Base-by-base conservation (phyloP, 23 tunicate species). In the Clavelina lepadiformis region DNA sequence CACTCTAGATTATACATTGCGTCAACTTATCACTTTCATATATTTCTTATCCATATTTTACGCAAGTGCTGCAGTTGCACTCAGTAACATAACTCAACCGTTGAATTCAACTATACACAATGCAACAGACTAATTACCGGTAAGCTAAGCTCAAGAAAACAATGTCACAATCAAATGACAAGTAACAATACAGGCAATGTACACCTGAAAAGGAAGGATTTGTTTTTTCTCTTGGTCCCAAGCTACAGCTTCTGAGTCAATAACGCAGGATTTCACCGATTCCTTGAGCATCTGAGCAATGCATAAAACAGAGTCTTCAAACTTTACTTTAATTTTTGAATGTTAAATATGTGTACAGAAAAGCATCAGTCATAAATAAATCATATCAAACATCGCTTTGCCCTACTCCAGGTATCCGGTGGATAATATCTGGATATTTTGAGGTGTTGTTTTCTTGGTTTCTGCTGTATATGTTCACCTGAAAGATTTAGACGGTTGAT, bases 231-330 rank as follows among this genome's bases (percentile, higher is more conserved):
- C 85, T 33, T 46, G 62, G 58, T 94, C 99, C 99, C 99, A 94
- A 3, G 99, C 99, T 6, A 94, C 99, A 1, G 91, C 88, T 71
- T 94, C 99, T 1, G 99, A 75, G 56, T 94, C 99, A 30, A 94
- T 86, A 35, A 94, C 91, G 68, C 95, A 88, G 7, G 95, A 85
- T 44, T 69, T 72, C 19, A 94, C 89, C 5, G 56, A 51, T 28
- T 86, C 85, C 31, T 86, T 73, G 6, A 94, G 65, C 29, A 70
- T 77, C 73, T 82, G 33, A 8, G 52, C 35, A n/a, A n/a, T n/a
- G n/a, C n/a, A 57, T n/a, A 54, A 54, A 13, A n/a, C n/a, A n/a
- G n/a, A n/a, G n/a, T n/a, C n/a, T n/a, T n/a, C n/a, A n/a, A n/a
- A n/a, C n/a, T n/a, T n/a, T n/a, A n/a, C n/a, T n/a, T n/a, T n/a